Evolutionary conservation across 2,888 invertebrate genomes (phyloP).

Genomic region (Drosophila kambysellisi): DNA sequence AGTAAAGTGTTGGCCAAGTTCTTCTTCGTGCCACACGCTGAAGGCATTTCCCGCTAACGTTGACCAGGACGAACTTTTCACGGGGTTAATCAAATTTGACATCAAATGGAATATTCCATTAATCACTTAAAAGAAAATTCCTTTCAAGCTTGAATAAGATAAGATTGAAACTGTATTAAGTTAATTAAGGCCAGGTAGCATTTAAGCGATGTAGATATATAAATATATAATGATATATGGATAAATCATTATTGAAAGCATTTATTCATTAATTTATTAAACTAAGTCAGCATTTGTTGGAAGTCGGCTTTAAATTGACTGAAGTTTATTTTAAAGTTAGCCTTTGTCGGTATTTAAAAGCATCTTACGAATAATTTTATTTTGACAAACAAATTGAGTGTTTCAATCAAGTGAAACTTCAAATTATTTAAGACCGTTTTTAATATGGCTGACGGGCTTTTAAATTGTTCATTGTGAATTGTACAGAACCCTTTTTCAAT

Average conservation of each 20-base stretch:
- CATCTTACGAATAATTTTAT: too few species aligned
- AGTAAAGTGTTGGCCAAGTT: slow-evolving; percentile 22
- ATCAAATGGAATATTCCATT: not conserved
- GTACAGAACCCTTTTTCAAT: not conserved
- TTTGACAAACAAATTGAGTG: too few species aligned
- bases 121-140: not conserved
- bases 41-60: slow-evolving; percentile 11
- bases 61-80: slow-evolving; percentile 2
- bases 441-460: not conserved
- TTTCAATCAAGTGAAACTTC: too few species aligned
- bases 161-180: not conserved
- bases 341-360: too few species aligned
- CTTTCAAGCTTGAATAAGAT: not conserved
- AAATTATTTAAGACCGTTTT: not conserved
- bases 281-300: too few species aligned
- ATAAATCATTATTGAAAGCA: too few species aligned
- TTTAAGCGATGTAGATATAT: too few species aligned
- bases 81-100: slow-evolving; percentile 8
- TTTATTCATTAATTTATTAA: too few species aligned
- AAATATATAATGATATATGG: too few species aligned
- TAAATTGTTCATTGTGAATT: not conserved
- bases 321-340: too few species aligned
- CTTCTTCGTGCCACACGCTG: slow-evolving; percentile 1
- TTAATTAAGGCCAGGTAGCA: not conserved
- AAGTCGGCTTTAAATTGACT: too few species aligned